Evolutionary conservation across 2,888 invertebrate genomes (phyloP), one percentile per base, ranked within the genome.

Genomic region (Euclidia mi): DNA sequence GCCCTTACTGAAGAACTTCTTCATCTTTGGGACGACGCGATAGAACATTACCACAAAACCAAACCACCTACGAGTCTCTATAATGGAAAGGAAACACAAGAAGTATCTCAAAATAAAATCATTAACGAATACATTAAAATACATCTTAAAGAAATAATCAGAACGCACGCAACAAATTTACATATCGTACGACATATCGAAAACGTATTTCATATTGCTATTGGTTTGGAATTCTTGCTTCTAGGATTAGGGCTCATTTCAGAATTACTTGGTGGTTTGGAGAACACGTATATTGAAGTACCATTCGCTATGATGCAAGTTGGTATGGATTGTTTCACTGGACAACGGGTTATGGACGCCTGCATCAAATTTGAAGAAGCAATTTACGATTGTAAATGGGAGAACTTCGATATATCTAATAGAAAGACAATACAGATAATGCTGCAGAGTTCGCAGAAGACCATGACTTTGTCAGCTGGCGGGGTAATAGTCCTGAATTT

Each of bases 381-480:
- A 0, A 71, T 82, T 2, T 82, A 81, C 38, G 65, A 62, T 3
- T 71, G 76, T 18, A 67, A 75, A 4, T 82, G 82, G 80, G 82
- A 81, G 63, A 62, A 70, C 2, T 82, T 71, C 38, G 63, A 71
- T 25, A 46, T 48, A 1, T 34, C 58, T 0, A 81, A 81, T 25
- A 79, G 53, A 76, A 80, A 71, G 42, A 70, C 58, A 3, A 76
- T 89, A 1, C 46, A 81, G n/a, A 42, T 85, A 2, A 82, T 90
- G 73, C 68, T 90, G 9, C 82, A 81, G 44, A 85, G 68, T 50
- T 74, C 90, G 0, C 91, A 90, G 59, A 90, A 82, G 53, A 81
- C 82, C 0, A 57, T 89, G 66, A 78, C 57, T 1, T 31, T 90
- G 4, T 83, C 90, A 0, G 89, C 88, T 1, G 91, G 90, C 0